Evolutionary conservation across 2,888 invertebrate genomes (phyloP).

Genomic region (Cheilosia soror): DNA sequence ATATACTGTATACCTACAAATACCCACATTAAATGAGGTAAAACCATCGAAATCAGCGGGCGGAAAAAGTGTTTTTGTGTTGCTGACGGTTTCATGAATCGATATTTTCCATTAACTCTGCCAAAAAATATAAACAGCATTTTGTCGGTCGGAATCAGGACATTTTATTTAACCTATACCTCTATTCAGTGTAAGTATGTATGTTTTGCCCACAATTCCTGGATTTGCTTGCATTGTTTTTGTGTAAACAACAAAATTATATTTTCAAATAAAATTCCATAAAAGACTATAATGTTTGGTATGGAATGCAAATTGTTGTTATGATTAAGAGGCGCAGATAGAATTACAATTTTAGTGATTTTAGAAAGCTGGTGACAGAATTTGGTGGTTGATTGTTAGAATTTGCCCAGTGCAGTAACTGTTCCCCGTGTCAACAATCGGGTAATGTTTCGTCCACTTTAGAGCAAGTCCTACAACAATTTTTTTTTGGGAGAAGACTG

Average conservation of each 20-base stretch:
- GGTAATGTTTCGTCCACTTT: too few relatives aligned
- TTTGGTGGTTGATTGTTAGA: too few relatives aligned
- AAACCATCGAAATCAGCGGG: constrained; percentile 48
- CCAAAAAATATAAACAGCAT: constrained; percentile 54
- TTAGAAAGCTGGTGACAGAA: too few relatives aligned
- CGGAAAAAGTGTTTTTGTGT: constrained; percentile 35
- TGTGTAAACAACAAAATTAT: constrained; percentile 35
- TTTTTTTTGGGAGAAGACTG: too few relatives aligned
- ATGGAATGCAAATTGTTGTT: constrained; percentile 38
- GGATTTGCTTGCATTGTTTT: constrained; percentile 19
- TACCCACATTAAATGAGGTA: constrained; percentile 15
- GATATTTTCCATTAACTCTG: constrained; percentile 67
- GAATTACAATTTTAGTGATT: too few relatives aligned
- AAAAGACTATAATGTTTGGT: constrained; percentile 21
- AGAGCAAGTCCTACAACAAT: too few relatives aligned
- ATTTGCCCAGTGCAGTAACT: too few relatives aligned
- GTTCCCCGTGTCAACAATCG: too few relatives aligned
- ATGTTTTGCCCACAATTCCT: constrained; percentile 16
- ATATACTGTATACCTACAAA: not conserved
- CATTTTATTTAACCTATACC: constrained; percentile 23
- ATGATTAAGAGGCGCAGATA: not conserved
- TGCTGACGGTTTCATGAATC: constrained; percentile 49
- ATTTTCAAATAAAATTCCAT: constrained; percentile 56
- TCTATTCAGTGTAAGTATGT: not conserved
- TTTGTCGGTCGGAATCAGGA: constrained; percentile 29